phyloP scores from a whole-genome alignment of 2,113 vertebrate genomes.

The Typhlomys cinereus region DNA sequence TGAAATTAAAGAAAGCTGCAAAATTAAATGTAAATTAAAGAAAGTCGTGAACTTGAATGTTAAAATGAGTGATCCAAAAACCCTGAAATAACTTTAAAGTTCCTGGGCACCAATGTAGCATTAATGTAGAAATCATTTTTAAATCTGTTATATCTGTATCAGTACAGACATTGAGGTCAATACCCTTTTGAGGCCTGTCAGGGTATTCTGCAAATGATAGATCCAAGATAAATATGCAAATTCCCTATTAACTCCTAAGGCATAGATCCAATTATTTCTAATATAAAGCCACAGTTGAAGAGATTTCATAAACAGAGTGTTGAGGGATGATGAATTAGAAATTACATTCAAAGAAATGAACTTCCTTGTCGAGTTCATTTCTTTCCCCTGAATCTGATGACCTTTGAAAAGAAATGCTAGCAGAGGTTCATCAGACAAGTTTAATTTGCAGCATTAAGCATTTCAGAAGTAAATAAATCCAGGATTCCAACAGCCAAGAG shows the following conservation, averaged over 20 bases:
- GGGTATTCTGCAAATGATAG: not conserved
- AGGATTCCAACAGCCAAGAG: not conserved
- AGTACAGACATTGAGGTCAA: not conserved
- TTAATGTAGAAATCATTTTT: not conserved
- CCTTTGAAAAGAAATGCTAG: slow-evolving; percentile 12
- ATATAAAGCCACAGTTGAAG: not conserved
- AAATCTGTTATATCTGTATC: not conserved
- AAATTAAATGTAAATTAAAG: not conserved
- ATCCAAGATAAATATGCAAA: not conserved
- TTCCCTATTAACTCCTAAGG: not conserved
- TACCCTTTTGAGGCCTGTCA: not conserved
- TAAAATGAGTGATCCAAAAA: not conserved
- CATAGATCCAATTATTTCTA: not conserved
- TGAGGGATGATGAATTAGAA: not conserved
- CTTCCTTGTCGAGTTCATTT: not conserved
- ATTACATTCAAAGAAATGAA: not conserved
- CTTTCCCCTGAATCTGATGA: not conserved
- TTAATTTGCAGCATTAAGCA: slow-evolving; percentile 42
- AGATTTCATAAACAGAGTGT: not conserved
- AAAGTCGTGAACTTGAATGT: too few relatives aligned
- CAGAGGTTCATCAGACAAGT: slow-evolving; percentile 51
- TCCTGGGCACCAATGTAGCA: not conserved
- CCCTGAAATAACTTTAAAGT: accelerated
- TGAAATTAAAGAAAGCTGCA: not conserved
- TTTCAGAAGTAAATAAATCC: slow-evolving; percentile 13